A percentile compares a stretch with the other conserved stretches of the same genome.
These are phyloP conservation scores for Laspeyria flexula DNA, from an alignment of 2,888 invertebrate species.

Conservation along the genomic window DNA sequence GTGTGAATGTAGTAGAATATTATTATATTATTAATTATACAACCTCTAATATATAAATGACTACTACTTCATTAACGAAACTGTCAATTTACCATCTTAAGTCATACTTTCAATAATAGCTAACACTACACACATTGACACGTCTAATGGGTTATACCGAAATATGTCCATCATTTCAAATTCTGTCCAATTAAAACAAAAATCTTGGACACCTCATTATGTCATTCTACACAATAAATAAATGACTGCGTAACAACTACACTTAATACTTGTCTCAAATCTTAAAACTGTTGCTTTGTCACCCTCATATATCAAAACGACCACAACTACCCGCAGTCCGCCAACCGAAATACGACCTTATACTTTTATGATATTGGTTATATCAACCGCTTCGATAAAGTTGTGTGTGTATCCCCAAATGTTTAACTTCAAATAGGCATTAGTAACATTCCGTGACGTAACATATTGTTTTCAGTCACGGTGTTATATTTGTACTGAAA, in stretches of 20 bases:
- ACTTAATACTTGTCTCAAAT: slow-evolving; percentile 73
- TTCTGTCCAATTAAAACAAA: slow-evolving; percentile 62
- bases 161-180: slow-evolving; percentile 43
- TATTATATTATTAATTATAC: too few species aligned
- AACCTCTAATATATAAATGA: background rate
- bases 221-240: slow-evolving; percentile 77
- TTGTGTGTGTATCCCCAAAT: slow-evolving; percentile 56
- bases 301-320: slow-evolving; percentile 55
- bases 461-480: slow-evolving; percentile 64
- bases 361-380: background rate
- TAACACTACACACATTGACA: slow-evolving; percentile 26
- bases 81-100: background rate
- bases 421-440: slow-evolving; percentile 71
- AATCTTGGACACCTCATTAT: slow-evolving; percentile 66
- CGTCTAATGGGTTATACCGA: slow-evolving; percentile 25
- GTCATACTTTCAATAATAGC: background rate
- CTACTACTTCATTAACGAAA: background rate
- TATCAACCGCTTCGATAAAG: slow-evolving; percentile 8
- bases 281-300: slow-evolving; percentile 68
- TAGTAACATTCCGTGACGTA: slow-evolving; percentile 65
- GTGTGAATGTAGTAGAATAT: too few species aligned
- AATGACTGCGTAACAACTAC: slow-evolving; percentile 53
- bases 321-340: slow-evolving; percentile 3
- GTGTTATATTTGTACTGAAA: slow-evolving; percentile 42
- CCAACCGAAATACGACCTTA: slow-evolving; percentile 31